These are phyloP conservation scores for Tursiops truncatus DNA, from an alignment of 2,113 vertebrate genomes.

Conservation along the genomic window DNA sequence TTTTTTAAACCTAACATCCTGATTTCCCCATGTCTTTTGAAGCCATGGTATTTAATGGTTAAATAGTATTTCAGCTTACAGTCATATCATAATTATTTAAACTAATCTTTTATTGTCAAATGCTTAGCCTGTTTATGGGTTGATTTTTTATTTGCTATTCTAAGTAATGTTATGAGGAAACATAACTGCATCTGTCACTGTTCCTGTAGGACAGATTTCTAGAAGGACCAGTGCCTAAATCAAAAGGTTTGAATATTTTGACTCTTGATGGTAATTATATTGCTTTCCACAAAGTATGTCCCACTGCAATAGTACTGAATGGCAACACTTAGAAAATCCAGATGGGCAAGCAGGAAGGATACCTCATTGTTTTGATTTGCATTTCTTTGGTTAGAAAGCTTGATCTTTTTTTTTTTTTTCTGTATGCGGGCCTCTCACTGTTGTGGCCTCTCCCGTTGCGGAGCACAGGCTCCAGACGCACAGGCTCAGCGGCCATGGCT, in stretches of 20 bases:
- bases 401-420: neutral
- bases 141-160: neutral
- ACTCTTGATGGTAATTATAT: neutral
- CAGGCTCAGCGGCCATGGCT: too few relatives aligned
- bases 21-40: constrained; percentile 43
- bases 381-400: constrained; percentile 42
- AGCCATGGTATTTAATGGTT: constrained; percentile 43
- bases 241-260: constrained; percentile 38
- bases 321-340: neutral
- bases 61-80: constrained; percentile 24
- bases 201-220: constrained; percentile 45
- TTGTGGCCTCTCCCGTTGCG: too few relatives aligned
- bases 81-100: constrained; percentile 34
- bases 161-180: constrained; percentile 20
- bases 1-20: constrained; percentile 1
- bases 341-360: neutral
- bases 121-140: neutral
- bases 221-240: neutral
- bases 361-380: constrained; percentile 28
- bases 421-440: too few relatives aligned
- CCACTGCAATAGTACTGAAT: neutral
- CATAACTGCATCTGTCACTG: neutral
- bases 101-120: constrained; percentile 17
- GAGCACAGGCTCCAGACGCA: too few relatives aligned
- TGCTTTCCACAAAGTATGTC: neutral